phyloP scores from a whole-genome alignment of 2,888 invertebrate genomes.

The Parnassius glacialis region DNA sequence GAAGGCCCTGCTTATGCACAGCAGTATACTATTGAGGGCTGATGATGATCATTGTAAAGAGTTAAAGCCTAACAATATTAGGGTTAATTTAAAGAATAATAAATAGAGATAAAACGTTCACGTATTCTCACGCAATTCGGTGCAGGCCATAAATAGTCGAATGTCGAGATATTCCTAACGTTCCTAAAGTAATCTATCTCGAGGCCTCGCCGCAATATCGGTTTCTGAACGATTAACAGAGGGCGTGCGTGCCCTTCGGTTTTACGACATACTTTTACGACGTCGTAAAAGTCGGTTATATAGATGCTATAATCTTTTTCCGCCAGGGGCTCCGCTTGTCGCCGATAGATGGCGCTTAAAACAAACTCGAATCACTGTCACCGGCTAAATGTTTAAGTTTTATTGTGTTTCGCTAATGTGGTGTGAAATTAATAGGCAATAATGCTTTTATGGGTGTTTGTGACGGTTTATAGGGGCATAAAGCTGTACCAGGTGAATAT shows the following conservation, averaged over 20 bases:
- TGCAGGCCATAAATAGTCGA: constrained; percentile 70
- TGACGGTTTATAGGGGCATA: constrained; percentile 72
- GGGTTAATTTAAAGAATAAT: no score
- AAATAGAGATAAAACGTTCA: constrained; percentile 8
- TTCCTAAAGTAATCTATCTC: constrained; percentile 76
- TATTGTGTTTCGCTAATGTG: constrained; percentile 81
- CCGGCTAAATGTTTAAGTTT: constrained; percentile 74
- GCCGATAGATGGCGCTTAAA: constrained; percentile 72
- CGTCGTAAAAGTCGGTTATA: constrained; percentile 73
- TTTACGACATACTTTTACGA: constrained; percentile 80
- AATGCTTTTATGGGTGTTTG: constrained; percentile 78
- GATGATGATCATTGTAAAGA: no score
- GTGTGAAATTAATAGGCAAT: constrained; percentile 81
- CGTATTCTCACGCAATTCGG: constrained; percentile 44
- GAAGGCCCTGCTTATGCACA: no score
- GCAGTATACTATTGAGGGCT: no score
- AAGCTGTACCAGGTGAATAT: constrained; percentile 67
- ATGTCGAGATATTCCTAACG: constrained; percentile 71
- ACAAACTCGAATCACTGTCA: constrained; percentile 72
- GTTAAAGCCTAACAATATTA: no score
- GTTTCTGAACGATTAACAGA: constrained; percentile 80
- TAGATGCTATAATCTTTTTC: constrained; percentile 79
- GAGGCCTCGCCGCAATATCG: constrained; percentile 78
- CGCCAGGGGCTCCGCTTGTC: constrained; percentile 49
- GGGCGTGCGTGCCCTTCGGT: constrained; percentile 79